Percentiles rank a stretch among this genome's conserved stretches.
These are phyloP conservation scores for Arenicola marina DNA, from an alignment of 2,888 invertebrate genomes.

Conservation along the genomic window DNA sequence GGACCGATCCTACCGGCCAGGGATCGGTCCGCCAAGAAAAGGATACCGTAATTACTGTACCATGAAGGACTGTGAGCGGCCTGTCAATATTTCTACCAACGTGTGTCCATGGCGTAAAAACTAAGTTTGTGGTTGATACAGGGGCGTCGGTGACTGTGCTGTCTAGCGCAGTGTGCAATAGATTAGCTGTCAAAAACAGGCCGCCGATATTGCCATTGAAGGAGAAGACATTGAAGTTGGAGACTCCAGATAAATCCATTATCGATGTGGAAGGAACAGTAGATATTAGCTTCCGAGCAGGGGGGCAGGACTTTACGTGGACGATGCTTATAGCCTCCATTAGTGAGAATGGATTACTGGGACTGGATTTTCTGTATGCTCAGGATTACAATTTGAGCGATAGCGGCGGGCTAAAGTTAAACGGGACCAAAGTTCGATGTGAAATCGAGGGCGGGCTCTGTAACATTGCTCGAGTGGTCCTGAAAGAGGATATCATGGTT, in stretches of 20 bases:
- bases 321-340: neutral
- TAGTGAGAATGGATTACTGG: neutral
- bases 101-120: neutral
- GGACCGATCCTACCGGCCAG: neutral
- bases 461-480: neutral
- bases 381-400: neutral
- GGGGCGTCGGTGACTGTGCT: neutral
- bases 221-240: neutral
- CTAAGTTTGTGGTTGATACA: neutral
- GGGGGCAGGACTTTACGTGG: neutral
- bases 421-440: neutral
- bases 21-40: neutral
- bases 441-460: neutral
- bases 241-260: neutral
- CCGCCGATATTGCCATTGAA: neutral
- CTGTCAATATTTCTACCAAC: neutral
- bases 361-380: neutral
- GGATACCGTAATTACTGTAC: neutral
- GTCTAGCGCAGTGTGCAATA: neutral
- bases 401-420: neutral
- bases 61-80: neutral
- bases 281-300: neutral
- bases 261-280: neutral
- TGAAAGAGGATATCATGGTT: slow-evolving; percentile 1
- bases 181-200: neutral